Percentiles rank a stretch among this genome's conserved stretches.
Conservation (phyloP, 2,113 vertebrate genomes). For the Cervus canadensis region DNA sequence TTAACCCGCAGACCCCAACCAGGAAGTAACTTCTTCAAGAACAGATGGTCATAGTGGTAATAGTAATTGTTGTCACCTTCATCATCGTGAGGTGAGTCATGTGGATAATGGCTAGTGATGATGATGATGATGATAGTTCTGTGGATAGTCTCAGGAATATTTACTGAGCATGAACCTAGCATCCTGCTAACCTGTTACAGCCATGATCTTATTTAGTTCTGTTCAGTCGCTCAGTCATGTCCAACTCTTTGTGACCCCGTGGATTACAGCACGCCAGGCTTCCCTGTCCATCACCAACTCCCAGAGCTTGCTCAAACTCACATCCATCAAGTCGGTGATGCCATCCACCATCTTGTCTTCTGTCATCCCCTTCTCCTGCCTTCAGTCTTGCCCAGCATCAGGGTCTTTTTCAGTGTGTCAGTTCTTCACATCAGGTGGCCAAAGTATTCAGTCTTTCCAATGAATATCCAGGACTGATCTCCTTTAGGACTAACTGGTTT, state of each 20-base stretch:
- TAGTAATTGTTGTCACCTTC: background rate
- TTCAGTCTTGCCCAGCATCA: background rate
- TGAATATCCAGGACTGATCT: background rate
- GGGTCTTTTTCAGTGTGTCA: background rate
- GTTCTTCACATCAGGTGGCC: background rate
- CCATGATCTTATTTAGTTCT: background rate
- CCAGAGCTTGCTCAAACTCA: background rate
- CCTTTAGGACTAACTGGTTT: background rate
- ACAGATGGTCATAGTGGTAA: background rate
- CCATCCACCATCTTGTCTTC: background rate
- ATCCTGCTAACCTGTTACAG: background rate
- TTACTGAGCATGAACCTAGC: background rate
- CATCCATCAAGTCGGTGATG: background rate
- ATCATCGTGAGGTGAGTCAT: background rate
- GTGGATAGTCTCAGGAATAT: background rate
- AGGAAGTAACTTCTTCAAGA: background rate
- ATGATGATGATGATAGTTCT: background rate
- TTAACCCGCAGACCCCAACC: background rate
- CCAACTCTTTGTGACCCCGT: background rate
- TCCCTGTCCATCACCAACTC: background rate
- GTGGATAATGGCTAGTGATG: background rate
- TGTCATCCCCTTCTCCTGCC: background rate
- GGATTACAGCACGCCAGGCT: background rate
- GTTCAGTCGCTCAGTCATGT: background rate
- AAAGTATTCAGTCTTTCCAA: background rate